phyloP scores from a whole-genome alignment of 2,113 vertebrate genomes.

The Chaetura pelagica region DNA sequence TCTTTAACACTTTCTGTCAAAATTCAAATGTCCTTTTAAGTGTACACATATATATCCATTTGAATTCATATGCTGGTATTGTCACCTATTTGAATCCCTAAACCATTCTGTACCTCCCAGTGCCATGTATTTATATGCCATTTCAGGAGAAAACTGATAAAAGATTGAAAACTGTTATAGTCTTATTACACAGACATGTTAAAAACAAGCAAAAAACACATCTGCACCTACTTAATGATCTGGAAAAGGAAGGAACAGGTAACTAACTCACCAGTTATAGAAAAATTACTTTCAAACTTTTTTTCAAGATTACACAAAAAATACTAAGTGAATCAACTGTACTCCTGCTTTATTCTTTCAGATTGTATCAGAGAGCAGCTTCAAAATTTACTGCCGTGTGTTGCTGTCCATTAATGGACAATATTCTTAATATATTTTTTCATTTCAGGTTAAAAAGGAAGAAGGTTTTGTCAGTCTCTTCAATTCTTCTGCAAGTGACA shows the following conservation, averaged over 20 bases:
- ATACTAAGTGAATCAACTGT: background rate
- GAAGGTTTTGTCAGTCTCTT: conserved; percentile 33
- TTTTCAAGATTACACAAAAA: background rate
- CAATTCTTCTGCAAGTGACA: conserved; percentile 52
- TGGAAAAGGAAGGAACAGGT: background rate
- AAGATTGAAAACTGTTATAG: background rate
- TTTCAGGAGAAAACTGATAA: background rate
- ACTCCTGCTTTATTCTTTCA: background rate
- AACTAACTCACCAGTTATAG: background rate
- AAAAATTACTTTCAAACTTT: background rate
- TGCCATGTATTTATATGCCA: background rate
- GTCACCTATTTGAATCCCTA: background rate
- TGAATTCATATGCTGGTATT: background rate
- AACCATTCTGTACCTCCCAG: background rate
- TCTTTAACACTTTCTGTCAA: conserved; percentile 37
- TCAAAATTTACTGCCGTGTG: conserved; percentile 22
- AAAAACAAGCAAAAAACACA: conserved; percentile 20
- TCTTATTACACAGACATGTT: conserved; percentile 13
- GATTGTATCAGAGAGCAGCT: conserved; percentile 11
- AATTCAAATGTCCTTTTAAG: conserved; percentile 18
- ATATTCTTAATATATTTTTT: conserved; percentile 52
- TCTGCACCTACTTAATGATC: conserved; percentile 11
- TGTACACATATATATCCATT: background rate
- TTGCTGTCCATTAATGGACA: background rate
- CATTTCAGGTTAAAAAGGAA: conserved; percentile 37